Conservation (phyloP, 2,113 vertebrate species). For the Carassius auratus region DNA sequence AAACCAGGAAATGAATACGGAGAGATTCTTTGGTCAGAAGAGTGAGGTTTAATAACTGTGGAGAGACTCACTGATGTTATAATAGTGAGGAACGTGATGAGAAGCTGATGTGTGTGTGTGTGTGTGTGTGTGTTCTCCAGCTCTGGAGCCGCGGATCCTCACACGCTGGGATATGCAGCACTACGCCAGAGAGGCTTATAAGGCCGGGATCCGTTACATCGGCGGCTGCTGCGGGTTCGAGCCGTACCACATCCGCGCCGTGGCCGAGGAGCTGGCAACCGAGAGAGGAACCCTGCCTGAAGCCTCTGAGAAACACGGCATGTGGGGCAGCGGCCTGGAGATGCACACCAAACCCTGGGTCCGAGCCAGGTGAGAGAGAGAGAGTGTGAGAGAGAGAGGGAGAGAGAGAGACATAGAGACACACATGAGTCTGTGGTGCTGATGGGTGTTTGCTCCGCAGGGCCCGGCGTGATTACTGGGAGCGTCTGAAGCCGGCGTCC, state of each 20-base stretch:
- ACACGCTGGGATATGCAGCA: conserved; percentile 94
- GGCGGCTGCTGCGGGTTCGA: conserved; percentile 97
- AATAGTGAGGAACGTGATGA: too few species aligned
- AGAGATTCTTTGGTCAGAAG: too few species aligned
- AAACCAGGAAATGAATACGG: too few species aligned
- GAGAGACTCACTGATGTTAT: too few species aligned
- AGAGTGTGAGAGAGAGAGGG: background rate
- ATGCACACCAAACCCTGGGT: conserved; percentile 99
- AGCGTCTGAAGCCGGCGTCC: conserved; percentile 87
- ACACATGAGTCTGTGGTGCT: too few species aligned
- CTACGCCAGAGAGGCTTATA: conserved; percentile 90
- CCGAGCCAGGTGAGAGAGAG: conserved; percentile 84
- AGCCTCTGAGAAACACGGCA: conserved; percentile 91
- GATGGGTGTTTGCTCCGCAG: conserved; percentile 50
- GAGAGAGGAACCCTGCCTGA: conserved; percentile 86
- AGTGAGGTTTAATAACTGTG: too few species aligned
- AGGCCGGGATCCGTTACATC: conserved; percentile 85
- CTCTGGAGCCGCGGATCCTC: conserved; percentile 88
- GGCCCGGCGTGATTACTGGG: conserved; percentile 93
- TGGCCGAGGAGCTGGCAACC: conserved; percentile 88
- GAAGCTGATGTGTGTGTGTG: background rate
- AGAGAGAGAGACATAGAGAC: background rate
- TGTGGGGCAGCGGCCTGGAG: conserved; percentile 84
- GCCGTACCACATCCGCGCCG: conserved; percentile 89
- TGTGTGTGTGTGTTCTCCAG: conserved; percentile 65